Evolutionary conservation across 2,888 invertebrate species (phyloP), one percentile per base, ranked within the genome.

Genomic region (Nebria salina): DNA sequence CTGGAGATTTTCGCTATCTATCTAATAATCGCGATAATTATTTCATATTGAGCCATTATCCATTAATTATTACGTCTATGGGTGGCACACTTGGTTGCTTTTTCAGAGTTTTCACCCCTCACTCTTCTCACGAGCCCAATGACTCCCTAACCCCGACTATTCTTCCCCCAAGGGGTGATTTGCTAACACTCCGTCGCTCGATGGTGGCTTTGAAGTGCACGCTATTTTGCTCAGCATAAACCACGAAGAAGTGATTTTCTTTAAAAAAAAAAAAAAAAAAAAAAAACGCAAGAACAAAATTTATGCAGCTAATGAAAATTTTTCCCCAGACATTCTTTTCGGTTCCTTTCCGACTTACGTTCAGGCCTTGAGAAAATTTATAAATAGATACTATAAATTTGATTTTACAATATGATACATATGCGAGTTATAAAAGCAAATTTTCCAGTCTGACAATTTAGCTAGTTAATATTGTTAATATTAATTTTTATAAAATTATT

Each of bases 121-220:
- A 54, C 54, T 2, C 5, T 34, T 54, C 13, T 54, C 54, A 54
- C 54, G 54, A 7, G 54, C 54, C 54, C 54, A 54, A 54, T 54
- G 54, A 8, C 54, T 54, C 8, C 54, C 54, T 34, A 34, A 4
- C 34, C 34, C 34, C 34, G 34, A 34, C 34, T 34, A 34, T 34
- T 34, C 34, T 34, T 5, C 54, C 54, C 54, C 54, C 54, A 54
- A 54, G 54, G 54, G 54, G 54, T 54, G 54, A 54, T 54, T 54
- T 54, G 54, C 54, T 54, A 54, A 54, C 54, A 54, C 54, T 54
- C 54, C 54, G 54, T 54, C 54, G 54, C 54, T 7, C 54, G 54
- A 54, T 54, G 54, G 54, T 54, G 54, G 54, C 54, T 54, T 54
- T 54, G 54, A 54, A 54, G 54, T 54, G 54, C 54, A 54, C 54